Percentiles rank a stretch among this genome's conserved stretches.
phyloP scores from a whole-genome alignment of 2,888 invertebrate genomes.

The Dioctria linearis region DNA sequence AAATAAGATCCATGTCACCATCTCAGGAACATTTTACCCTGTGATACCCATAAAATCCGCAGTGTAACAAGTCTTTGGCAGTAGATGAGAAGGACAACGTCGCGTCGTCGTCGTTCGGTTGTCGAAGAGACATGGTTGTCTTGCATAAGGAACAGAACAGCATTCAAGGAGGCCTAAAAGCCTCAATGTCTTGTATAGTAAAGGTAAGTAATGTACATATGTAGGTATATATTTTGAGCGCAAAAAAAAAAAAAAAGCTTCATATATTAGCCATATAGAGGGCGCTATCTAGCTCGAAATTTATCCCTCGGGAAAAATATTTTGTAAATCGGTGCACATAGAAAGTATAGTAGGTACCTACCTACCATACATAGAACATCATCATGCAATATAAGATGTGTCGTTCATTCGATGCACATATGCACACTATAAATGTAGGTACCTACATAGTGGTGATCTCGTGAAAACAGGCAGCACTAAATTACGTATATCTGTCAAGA shows the following conservation, averaged over 20 bases:
- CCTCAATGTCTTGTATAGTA: not conserved
- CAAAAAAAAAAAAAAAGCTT: not conserved
- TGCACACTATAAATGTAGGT: not conserved
- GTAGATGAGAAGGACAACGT: conserved; percentile 46
- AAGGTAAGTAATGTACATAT: conserved; percentile 41
- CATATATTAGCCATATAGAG: not conserved
- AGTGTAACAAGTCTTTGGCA: conserved; percentile 12
- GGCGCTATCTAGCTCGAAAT: not conserved
- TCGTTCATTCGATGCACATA: conserved; percentile 24
- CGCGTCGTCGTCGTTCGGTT: not conserved
- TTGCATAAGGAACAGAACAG: conserved; percentile 25
- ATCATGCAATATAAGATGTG: conserved; percentile 42
- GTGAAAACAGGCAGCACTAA: conserved; percentile 59
- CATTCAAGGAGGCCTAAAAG: conserved; percentile 26
- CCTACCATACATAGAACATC: conserved; percentile 24
- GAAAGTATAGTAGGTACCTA: not conserved
- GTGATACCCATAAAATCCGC: conserved; percentile 55
- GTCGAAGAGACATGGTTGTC: conserved; percentile 20
- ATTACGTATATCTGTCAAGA: conserved; percentile 59
- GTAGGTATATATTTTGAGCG: not conserved
- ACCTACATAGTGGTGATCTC: conserved; percentile 34
- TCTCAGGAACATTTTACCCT: conserved; percentile 49
- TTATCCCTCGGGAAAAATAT: not conserved
- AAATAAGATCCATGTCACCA: conserved; percentile 57
- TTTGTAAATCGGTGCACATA: conserved; percentile 49